Base-by-base conservation (phyloP, 2,113 vertebrate species). In the Gambusia affinis region DNA sequence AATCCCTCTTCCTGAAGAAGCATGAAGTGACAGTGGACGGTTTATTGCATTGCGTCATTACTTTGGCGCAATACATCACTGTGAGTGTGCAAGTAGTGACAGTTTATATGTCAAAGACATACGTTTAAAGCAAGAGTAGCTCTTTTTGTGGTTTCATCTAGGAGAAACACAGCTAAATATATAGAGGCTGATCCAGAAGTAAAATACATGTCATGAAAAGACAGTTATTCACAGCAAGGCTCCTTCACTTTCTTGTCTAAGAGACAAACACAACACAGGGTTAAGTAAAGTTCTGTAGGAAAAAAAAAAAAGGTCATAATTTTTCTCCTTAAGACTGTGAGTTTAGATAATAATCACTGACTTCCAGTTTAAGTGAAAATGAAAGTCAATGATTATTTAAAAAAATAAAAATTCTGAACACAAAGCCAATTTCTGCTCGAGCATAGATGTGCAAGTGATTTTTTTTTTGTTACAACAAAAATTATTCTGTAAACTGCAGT, bases 341-440 rank as follows among this genome's bases (percentile, higher is more conserved):
- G 60, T 57, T 64, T 3, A 12, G 31, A 64, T 54, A 66, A 39
- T 73, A 27, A 73, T 68, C 72, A 35, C 33, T 7, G 33, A 35
- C 12, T 57, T 15, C 4, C 33, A 17, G n/a, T 35, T n/a, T 64
- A 39, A 68, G 22, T 73, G 30, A 68, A 80, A 71, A 44, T 54
- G 30, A 60, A 30, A 54, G 47, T 22, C 22, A 57, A 0, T n/a
- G 22, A 57, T 24, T 54, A 8, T 54, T 6, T 35, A 35, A 27
- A 27, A 27, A 27, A 27, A 27, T 1, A 27, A 27, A 27, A 27
- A 27, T 35, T 10, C 24, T n/a, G n/a, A n/a, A 15, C 24, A 30
- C 5, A 67, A 24, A 67, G 42, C 19, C 42, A 22, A 39, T 69
- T 73, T 24, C 29, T 24, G 31, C 24, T 28, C 65, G 19, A 64